Percentiles rank a stretch among this genome's conserved stretches.
These are phyloP conservation scores for Myotis brandtii DNA, from an alignment of 2,113 vertebrate species.

Conservation along the genomic window DNA sequence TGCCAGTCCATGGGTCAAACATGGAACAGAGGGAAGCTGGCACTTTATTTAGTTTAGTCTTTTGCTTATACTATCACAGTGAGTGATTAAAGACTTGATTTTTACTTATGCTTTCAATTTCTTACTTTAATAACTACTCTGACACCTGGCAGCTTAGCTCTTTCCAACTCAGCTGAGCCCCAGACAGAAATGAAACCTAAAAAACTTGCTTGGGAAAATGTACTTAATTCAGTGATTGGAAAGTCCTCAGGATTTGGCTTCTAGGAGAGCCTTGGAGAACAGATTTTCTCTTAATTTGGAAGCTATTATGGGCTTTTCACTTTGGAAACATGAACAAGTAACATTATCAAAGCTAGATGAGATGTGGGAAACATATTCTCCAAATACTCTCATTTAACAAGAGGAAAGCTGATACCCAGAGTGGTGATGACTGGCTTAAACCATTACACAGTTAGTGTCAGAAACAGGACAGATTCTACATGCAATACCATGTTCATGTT, in stretches of 20 bases:
- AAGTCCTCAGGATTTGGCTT: neutral
- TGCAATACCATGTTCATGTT: accelerated
- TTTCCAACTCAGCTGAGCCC: neutral
- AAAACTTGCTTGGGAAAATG: slow-evolving; percentile 20
- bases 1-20: neutral
- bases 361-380: neutral
- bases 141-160: neutral
- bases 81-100: neutral
- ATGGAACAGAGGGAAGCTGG: neutral
- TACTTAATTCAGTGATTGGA: neutral
- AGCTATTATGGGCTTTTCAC: neutral
- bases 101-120: neutral
- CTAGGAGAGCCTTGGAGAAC: neutral
- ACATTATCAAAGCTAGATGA: neutral
- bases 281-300: neutral
- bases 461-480: neutral
- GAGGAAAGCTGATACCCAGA: neutral
- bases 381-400: neutral
- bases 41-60: neutral
- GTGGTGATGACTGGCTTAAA: neutral
- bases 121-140: neutral
- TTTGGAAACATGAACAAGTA: neutral
- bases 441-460: neutral
- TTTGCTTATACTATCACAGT: neutral
- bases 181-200: neutral